Percentiles rank a stretch among this genome's conserved stretches.
These are phyloP conservation scores for Odontophorus gujanensis DNA, from an alignment of 2,113 vertebrate species.

Conservation along the genomic window DNA sequence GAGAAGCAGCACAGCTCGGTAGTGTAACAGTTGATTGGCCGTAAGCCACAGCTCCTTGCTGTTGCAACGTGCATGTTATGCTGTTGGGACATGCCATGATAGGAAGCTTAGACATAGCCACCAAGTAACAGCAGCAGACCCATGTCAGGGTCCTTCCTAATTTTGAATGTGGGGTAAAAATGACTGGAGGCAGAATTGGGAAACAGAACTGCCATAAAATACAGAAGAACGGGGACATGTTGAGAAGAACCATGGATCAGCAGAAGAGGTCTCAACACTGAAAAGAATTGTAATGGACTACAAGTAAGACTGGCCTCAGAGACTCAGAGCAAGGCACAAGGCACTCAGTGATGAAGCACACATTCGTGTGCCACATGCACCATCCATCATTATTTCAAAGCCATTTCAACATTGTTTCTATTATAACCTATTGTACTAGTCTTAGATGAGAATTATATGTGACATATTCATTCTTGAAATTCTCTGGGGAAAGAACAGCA, in stretches of 20 bases:
- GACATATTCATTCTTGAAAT: conserved; percentile 13
- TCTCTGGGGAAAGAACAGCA: neutral
- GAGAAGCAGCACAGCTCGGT: neutral
- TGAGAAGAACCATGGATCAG: neutral
- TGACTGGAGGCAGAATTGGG: neutral
- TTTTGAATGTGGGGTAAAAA: neutral
- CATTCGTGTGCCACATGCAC: conserved; percentile 31
- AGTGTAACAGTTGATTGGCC: conserved; percentile 51
- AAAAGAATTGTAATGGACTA: neutral
- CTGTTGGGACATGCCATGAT: conserved; percentile 54
- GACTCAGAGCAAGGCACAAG: neutral
- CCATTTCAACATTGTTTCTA: conserved; percentile 49
- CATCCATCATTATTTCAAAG: conserved; percentile 58
- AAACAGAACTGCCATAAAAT: neutral
- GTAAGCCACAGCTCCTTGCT: conserved; percentile 15
- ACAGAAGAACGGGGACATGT: neutral
- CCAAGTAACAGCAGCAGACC: conserved; percentile 24
- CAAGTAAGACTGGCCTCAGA: neutral
- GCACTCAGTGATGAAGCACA: neutral
- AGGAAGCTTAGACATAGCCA: conserved; percentile 49
- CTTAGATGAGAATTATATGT: conserved; percentile 5
- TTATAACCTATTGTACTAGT: conserved; percentile 19
- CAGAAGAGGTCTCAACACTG: neutral
- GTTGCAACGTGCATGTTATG: conserved; percentile 55
- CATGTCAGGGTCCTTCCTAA: neutral